phyloP scores from a whole-genome alignment of 2,113 vertebrate species.

The Macquaria ambigua region DNA sequence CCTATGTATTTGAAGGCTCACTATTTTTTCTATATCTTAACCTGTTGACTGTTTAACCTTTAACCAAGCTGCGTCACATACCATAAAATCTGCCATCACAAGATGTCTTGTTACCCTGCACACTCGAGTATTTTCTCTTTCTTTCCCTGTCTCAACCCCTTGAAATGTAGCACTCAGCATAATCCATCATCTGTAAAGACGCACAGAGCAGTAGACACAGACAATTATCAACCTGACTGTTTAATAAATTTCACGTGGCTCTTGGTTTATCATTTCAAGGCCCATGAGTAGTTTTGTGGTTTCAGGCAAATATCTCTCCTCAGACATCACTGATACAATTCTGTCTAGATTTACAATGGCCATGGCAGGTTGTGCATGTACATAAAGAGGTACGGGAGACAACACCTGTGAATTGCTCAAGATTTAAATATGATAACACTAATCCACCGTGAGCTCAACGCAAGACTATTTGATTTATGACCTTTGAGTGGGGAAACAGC shows the following conservation, averaged over 20 bases:
- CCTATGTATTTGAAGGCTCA: neutral
- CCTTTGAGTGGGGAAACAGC: constrained; percentile 15
- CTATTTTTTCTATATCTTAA: constrained; percentile 6
- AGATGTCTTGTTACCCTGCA: constrained; percentile 36
- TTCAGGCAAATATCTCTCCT: constrained; percentile 27
- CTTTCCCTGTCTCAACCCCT: neutral
- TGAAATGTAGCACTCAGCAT: constrained; percentile 56
- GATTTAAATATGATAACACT: constrained; percentile 39
- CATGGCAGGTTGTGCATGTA: neutral
- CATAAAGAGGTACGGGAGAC: constrained; percentile 4
- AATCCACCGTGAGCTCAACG: constrained; percentile 33
- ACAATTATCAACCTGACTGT: constrained; percentile 56
- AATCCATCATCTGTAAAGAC: constrained; percentile 29
- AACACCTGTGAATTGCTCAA: constrained; percentile 46
- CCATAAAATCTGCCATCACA: constrained; percentile 26
- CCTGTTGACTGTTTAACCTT: constrained; percentile 54
- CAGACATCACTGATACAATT: neutral
- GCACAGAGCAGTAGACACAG: constrained; percentile 11
- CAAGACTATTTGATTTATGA: constrained; percentile 54
- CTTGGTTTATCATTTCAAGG: constrained; percentile 22
- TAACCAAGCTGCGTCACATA: constrained; percentile 49
- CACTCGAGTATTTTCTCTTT: constrained; percentile 27
- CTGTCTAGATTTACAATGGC: constrained; percentile 9
- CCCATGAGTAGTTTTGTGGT: constrained; percentile 13
- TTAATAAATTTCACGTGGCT: constrained; percentile 34